Percentiles rank a stretch among this genome's conserved stretches.
Conservation (phyloP, 2,797 vertebrate genomes). For the Halcyon chelicuti region DNA sequence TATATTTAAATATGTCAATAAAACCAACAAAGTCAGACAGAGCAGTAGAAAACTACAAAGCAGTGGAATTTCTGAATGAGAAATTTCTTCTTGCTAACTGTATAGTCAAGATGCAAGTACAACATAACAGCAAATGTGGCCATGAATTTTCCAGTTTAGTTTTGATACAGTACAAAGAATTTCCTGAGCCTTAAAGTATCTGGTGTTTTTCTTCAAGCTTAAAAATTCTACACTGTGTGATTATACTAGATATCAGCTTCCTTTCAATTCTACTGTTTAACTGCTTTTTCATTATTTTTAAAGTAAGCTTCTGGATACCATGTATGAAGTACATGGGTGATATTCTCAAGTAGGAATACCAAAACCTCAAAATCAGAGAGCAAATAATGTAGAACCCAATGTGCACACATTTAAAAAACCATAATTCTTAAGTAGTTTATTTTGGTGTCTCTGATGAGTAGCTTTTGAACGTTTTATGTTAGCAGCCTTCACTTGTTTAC, state of each 20-base stretch:
- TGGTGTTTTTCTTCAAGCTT: not conserved
- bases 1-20: not conserved
- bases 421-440: not conserved
- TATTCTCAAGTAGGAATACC: not conserved
- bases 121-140: accelerated
- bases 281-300: not conserved
- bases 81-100: not conserved
- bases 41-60: not conserved
- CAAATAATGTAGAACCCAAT: not conserved
- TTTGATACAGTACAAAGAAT: not conserved
- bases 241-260: not conserved
- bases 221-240: not conserved
- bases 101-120: not conserved
- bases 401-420: not conserved
- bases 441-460: not conserved
- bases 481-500: not conserved
- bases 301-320: not conserved
- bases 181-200: not conserved
- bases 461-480: not conserved
- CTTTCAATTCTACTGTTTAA: not conserved
- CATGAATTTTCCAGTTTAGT: not conserved
- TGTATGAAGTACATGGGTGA: not conserved
- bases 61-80: not conserved
- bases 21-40: not conserved
- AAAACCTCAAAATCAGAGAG: not conserved